Base-by-base conservation (phyloP, 2,888 invertebrate genomes). In the Noctua fimbriata region DNA sequence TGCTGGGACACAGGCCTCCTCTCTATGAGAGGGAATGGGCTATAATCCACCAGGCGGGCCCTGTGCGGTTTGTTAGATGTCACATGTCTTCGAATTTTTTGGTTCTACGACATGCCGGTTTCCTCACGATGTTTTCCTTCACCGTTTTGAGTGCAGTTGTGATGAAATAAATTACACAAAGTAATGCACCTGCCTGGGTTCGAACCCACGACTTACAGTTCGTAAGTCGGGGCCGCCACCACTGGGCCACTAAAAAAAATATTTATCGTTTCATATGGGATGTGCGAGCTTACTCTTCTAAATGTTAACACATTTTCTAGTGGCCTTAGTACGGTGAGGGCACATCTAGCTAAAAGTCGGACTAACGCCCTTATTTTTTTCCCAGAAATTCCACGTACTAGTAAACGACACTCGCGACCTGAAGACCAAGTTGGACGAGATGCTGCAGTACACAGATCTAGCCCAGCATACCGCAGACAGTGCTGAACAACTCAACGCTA, bases 391-490 rank as follows among this genome's bases (percentile, higher is more conserved):
- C 75, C 96, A 97, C 71, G 90, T 92, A 0, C 92, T 98, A 0
- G 97, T 97, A 87, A 95, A 97, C 41, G 96, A 97, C 66, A 97
- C 98, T 0, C 97, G 97, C 0, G 96, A 97, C 12, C 97, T 98
- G 75, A 97, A 97, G 78, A 95, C 96, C 3, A 98, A 98, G 88
- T 93, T 99, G 69, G 97, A 98, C 66, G 98, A 99, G 91, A 96
- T 99, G 88, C 96, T 97, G 67, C 97, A 98, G 75, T 98, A 98
- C 92, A 98, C 98, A 0, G 97, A 97, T 24, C 94, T 97, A 28
- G 97, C 98, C 0, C 97, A 97, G 55, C 96, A 97, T 47, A 97
- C 97, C 55, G 97, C 98, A 0, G 95, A 94, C 28, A 97, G 97
- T 36, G 98, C 98, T 0, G 97, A 97, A 47, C 93, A 94, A 24